phyloP scores from a whole-genome alignment of 2,888 invertebrate genomes.

The Tricholauxania praeusta region DNA sequence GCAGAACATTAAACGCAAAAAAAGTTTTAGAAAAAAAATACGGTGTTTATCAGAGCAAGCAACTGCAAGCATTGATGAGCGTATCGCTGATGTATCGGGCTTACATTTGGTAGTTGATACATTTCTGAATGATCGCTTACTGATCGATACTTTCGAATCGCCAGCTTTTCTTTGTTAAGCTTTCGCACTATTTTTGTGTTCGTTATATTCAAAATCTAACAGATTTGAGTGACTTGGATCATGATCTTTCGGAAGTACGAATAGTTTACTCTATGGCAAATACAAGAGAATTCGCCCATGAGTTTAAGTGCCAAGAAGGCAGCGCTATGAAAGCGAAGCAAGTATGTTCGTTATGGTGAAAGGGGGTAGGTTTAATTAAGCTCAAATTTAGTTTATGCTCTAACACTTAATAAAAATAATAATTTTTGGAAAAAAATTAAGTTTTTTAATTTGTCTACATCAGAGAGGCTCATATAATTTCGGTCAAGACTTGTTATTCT shows the following conservation, averaged over 20 bases:
- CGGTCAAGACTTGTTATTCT: too few species aligned
- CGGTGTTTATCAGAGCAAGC: conserved; percentile 42
- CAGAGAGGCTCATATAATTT: too few species aligned
- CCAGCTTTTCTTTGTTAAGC: conserved; percentile 50
- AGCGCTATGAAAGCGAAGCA: not conserved
- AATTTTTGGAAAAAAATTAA: too few species aligned
- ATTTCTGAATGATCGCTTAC: not conserved
- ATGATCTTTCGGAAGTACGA: conserved; percentile 46
- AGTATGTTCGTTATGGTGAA: conserved; percentile 40
- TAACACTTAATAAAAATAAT: too few species aligned
- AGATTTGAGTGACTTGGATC: conserved; percentile 32
- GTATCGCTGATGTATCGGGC: conserved; percentile 51
- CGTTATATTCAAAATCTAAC: conserved; percentile 37
- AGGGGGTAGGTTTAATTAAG: too few species aligned
- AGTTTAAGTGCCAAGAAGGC: conserved; percentile 41
- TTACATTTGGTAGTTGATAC: conserved; percentile 50
- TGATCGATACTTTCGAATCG: conserved; percentile 28
- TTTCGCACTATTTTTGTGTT: conserved; percentile 51
- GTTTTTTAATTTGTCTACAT: too few species aligned
- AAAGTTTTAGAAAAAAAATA: too few species aligned
- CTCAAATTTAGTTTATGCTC: too few species aligned
- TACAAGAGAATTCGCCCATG: conserved; percentile 46
- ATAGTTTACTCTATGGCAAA: conserved; percentile 47
- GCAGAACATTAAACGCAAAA: too few species aligned
- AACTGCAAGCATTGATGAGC: conserved; percentile 47